Evolutionary conservation across 1,140 invertebrate species (phyloP), one percentile per base, ranked within the genome.

Genomic region (Musca domestica): DNA sequence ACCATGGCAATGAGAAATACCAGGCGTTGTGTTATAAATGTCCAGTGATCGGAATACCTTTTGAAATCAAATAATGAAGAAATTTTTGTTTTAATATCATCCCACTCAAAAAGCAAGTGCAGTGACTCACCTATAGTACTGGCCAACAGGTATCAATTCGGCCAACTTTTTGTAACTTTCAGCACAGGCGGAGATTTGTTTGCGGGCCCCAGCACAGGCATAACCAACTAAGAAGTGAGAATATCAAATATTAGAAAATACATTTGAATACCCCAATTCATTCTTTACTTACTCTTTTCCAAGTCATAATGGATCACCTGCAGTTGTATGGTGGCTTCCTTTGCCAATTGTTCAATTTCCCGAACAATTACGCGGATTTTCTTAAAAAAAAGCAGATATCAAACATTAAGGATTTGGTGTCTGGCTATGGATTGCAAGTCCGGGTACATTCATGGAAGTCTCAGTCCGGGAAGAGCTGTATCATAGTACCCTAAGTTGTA

Each of bases 31-130:
- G 90, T 94, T 69, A 90, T 88, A 79, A 87, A 91, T 51, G 89
- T 86, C 94, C 94, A 96, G 69, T 93, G 91, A 74, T 96, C 94
- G 75, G 95, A 88, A 76, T 89, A 94, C 74, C 93, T 89, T n/a
- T 2, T n/a, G n/a, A 48, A 19, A 66, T 14, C 46, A 56, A 17
- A 54, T 23, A 51, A 19, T 6, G 10, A 25, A 34, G 27, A 9
- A 65, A 41, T 19, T 5, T 15, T 48, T 19, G n/a, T 58, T 22
- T 17, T 22, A n/a, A 25, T 46, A 27, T 3, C 30, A 14, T 22
- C 41, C 58, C 14, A 27, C 30, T 17, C 7, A 49, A 10, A 22
- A 17, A 3, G 20, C 10, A 15, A 64, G 70, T 9, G 25, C 22
- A 9, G 20, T 72, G 63, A 71, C 71, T 73, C 81, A 87, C 77